phyloP scores from a whole-genome alignment of 2,888 invertebrate genomes.

The Aspidiotus rigidus region DNA sequence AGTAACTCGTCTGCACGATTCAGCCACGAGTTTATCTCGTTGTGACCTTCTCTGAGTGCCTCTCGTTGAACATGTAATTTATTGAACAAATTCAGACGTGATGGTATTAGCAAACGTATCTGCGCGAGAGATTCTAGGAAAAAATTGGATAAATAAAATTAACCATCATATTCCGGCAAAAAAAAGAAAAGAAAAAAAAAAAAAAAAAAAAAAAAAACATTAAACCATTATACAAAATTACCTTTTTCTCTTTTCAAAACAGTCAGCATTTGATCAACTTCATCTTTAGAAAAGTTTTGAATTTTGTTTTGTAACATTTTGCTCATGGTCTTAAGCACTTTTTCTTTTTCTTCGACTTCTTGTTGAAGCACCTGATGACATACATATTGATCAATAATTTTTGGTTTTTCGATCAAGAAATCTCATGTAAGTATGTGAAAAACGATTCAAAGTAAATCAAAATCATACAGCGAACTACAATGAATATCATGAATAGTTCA shows the following conservation, averaged over 20 bases:
- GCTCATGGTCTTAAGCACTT: constrained; percentile 80
- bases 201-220: background rate
- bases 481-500: too few relatives aligned
- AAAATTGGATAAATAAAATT: constrained; percentile 18
- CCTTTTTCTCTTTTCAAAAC: constrained; percentile 73
- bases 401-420: constrained; percentile 14
- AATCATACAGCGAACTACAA: too few relatives aligned
- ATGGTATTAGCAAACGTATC: constrained; percentile 71
- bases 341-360: constrained; percentile 79
- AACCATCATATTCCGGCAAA: background rate
- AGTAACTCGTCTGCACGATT: constrained; percentile 71
- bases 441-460: too few relatives aligned
- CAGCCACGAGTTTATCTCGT: constrained; percentile 77
- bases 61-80: constrained; percentile 80
- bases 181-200: background rate
- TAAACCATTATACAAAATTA: background rate
- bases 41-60: constrained; percentile 75
- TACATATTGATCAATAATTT: background rate
- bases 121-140: constrained; percentile 64
- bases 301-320: constrained; percentile 85
- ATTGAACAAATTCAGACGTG: constrained; percentile 70
- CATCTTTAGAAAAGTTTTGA: constrained; percentile 78
- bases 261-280: constrained; percentile 82
- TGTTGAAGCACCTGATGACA: constrained; percentile 56
- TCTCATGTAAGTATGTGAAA: too few relatives aligned